Evolutionary conservation across 2,113 vertebrate genomes (phyloP).

Genomic region (Eptesicus fuscus): DNA sequence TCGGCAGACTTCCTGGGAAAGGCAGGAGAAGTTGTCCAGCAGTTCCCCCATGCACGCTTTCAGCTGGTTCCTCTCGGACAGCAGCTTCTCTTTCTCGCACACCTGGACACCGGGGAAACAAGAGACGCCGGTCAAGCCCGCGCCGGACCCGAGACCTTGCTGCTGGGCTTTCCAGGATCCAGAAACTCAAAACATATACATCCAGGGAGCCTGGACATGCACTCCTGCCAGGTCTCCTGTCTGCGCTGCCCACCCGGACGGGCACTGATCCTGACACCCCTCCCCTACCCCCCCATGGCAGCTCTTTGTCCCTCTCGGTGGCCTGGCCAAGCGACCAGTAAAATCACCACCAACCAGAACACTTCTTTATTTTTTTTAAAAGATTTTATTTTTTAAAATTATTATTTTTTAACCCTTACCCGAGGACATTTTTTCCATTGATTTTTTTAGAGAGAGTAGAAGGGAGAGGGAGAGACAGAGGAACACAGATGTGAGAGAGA

Average conservation of each 20-base stretch:
- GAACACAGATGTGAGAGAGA: too few species aligned
- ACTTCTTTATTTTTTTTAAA: too few species aligned
- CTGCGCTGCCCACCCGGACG: background rate
- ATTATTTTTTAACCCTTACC: too few species aligned
- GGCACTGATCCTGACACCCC: background rate
- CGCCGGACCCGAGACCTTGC: background rate
- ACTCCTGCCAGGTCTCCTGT: background rate
- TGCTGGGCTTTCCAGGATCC: background rate
- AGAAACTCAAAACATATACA: background rate
- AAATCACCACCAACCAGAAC: background rate
- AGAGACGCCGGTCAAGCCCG: background rate
- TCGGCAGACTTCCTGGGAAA: constrained; percentile 98
- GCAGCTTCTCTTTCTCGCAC: constrained; percentile 96
- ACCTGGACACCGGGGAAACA: constrained; percentile 83
- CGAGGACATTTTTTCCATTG: too few species aligned
- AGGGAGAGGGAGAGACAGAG: too few species aligned
- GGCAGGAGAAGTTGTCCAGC: constrained; percentile 98
- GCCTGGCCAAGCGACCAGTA: background rate
- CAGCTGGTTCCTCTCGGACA: constrained; percentile 97
- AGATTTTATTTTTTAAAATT: too few species aligned
- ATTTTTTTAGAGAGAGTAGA: too few species aligned
- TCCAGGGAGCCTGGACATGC: background rate
- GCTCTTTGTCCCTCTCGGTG: background rate
- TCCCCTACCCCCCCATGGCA: background rate
- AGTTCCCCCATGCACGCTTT: constrained; percentile 98